Evolutionary conservation across 1,140 invertebrate species (phyloP), one percentile per base, ranked within the genome.

Genomic region (Achroia grisella): DNA sequence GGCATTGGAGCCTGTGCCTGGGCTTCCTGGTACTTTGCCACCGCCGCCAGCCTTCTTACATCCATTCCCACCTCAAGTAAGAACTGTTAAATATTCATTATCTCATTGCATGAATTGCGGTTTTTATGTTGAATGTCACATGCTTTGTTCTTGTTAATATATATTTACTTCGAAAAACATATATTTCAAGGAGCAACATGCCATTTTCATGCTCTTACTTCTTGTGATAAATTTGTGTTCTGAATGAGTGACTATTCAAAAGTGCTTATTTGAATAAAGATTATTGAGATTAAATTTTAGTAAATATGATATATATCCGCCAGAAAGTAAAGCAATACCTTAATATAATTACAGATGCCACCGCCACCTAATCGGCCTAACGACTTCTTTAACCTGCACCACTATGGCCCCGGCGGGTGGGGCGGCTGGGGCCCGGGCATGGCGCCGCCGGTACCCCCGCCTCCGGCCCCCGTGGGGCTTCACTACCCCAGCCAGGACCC

Each of bases 401-500:
- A 76, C 51, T 75, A 71, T 36, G 65, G 63, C 13, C 59, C 61
- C 85, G 53, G 81, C 79, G 48, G 50, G 88, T 89, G 53, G 86
- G 86, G 46, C 73, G 88, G 88, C 87, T 45, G 88, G 86, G 54
- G 88, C 72, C 57, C 89, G 84, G 2, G 76, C 84, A 10, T 72
- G 8, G 81, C 78, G 42, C 36, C 60, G 75, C 41, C 69, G 63
- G 32, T 69, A 69, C 63, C 88, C 85, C 50, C 88, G 87, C 74
- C 88, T 54, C 84, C 76, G 62, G 32, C 69, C 10, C 75, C 85
- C 15, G 71, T 70, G 41, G 75, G 87, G 0, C 91, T 97, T 32
- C 95, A 97, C 79, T 98, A 98, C 88, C 96, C 96, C 1, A 97
- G 95, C 67, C 96, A 98, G 72, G 96, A 98, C 89, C 96, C 96